These are phyloP conservation scores for Aricia agestis DNA, from an alignment of 1,140 invertebrate species.

Conservation along the genomic window DNA sequence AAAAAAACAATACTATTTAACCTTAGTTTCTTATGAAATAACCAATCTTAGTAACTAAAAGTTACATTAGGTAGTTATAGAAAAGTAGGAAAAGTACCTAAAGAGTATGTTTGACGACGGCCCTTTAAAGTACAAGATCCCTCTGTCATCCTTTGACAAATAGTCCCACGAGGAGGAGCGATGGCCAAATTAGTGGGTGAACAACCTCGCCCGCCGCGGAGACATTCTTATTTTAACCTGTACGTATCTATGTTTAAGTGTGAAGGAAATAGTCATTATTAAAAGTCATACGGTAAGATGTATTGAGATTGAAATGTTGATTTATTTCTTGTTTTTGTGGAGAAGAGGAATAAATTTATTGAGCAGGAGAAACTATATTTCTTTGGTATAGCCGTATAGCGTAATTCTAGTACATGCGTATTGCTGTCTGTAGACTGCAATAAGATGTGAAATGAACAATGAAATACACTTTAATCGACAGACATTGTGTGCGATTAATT, in stretches of 20 bases:
- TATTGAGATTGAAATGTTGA: neutral
- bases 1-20: too few relatives aligned
- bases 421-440: too few relatives aligned
- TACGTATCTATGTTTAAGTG: constrained; percentile 46
- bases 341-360: neutral
- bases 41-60: too few relatives aligned
- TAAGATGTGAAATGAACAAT: too few relatives aligned
- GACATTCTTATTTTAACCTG: constrained; percentile 71
- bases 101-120: too few relatives aligned
- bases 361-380: neutral
- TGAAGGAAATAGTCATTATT: constrained; percentile 30
- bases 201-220: constrained; percentile 69
- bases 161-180: constrained; percentile 46
- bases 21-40: too few relatives aligned
- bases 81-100: too few relatives aligned
- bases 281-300: constrained; percentile 13
- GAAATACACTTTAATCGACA: too few relatives aligned
- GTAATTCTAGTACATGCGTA: too few relatives aligned
- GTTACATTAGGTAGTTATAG: too few relatives aligned
- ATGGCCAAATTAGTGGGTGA: constrained; percentile 70
- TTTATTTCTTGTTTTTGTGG: neutral
- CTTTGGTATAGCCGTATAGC: too few relatives aligned
- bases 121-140: neutral
- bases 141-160: constrained; percentile 53
- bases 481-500: too few relatives aligned